Percentiles rank a stretch among this genome's conserved stretches.
Conservation (phyloP, 2,113 vertebrate species). For the Choloepus hoffmanni region DNA sequence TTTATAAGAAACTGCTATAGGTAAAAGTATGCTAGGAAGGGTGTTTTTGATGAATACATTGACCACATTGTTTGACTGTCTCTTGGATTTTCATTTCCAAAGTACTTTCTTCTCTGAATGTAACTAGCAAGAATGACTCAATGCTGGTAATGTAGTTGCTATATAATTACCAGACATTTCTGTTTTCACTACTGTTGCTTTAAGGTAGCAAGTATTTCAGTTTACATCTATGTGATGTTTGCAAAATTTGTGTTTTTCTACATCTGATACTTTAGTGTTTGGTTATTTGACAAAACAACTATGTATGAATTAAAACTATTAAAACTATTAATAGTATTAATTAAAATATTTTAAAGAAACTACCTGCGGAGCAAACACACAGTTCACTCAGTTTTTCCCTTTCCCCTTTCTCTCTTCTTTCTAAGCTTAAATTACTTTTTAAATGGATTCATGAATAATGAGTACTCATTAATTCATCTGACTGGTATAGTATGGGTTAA, state of each 20-base stretch:
- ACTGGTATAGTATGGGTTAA: neutral
- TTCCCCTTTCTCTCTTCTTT: neutral
- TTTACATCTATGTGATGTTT: neutral
- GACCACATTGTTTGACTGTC: neutral
- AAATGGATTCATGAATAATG: neutral
- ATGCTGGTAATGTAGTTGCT: neutral
- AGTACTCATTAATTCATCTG: neutral
- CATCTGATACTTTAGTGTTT: neutral
- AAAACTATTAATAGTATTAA: too few species aligned
- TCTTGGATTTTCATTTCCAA: slow-evolving; percentile 50
- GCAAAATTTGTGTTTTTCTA: neutral
- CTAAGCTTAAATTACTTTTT: neutral
- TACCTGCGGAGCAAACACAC: neutral
- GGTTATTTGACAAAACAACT: neutral
- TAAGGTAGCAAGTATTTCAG: neutral
- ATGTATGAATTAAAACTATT: neutral
- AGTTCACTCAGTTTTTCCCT: neutral
- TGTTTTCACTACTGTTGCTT: slow-evolving; percentile 17
- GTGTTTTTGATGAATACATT: slow-evolving; percentile 25
- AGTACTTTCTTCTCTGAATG: slow-evolving; percentile 27
- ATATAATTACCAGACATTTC: slow-evolving; percentile 17
- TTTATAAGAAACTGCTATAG: slow-evolving; percentile 15
- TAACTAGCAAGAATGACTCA: slow-evolving; percentile 51
- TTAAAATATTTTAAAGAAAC: neutral
- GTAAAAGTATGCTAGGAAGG: slow-evolving; percentile 9